These are phyloP conservation scores for Cathartes aura DNA, from an alignment of 2,113 vertebrate species.

Conservation along the genomic window DNA sequence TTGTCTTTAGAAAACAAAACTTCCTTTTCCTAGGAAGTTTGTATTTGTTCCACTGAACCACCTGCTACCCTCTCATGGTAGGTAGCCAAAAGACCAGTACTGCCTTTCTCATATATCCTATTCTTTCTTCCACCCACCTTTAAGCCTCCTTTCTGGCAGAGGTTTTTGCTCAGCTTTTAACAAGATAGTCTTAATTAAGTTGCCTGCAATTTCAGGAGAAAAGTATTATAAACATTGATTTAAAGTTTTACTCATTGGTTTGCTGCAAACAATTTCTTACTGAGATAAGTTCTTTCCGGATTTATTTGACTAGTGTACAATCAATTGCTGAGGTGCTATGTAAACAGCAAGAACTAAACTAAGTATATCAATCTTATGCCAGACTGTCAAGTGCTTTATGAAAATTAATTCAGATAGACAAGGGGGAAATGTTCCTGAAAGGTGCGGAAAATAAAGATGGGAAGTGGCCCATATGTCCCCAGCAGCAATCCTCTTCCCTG, in stretches of 20 bases:
- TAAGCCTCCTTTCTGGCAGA: neutral
- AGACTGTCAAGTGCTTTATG: neutral
- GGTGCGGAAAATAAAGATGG: neutral
- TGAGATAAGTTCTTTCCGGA: neutral
- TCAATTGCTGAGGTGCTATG: neutral
- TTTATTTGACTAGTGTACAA: neutral
- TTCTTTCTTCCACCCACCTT: neutral
- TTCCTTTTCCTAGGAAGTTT: neutral
- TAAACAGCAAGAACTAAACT: neutral
- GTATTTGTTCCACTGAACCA: neutral
- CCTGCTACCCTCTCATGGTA: neutral
- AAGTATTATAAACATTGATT: neutral
- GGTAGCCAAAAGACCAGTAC: neutral
- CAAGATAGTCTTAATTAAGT: neutral
- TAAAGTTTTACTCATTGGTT: neutral
- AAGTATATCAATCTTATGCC: neutral
- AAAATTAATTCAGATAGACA: neutral
- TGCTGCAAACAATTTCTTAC: neutral
- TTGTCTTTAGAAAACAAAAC: neutral
- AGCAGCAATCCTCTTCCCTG: neutral
- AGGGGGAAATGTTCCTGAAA: neutral
- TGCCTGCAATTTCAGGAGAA: neutral
- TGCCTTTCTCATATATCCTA: neutral
- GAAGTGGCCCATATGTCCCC: neutral
- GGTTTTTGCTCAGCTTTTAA: neutral